Evolutionary conservation across 2,113 vertebrate species (phyloP), one percentile per base, ranked within the genome.

Genomic region (Martes martes): DNA sequence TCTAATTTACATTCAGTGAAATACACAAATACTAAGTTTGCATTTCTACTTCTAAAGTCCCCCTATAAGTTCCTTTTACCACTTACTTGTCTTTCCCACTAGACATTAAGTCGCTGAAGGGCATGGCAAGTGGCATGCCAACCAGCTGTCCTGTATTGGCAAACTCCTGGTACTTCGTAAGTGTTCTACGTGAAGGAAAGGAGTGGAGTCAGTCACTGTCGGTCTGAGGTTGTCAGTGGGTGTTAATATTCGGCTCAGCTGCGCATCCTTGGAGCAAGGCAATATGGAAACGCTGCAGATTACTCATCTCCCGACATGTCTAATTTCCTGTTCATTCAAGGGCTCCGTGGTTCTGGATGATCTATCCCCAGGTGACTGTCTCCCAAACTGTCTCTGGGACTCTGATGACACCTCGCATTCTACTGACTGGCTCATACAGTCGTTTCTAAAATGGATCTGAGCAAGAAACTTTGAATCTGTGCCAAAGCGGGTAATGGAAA

Each of bases 291-390:
- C 80, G 1, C 69, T 57, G 73, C 73, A 88, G 81, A 89, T 95
- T 31, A 92, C 71, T 93, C 97, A 90, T 65, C 85, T 42, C 50
- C 73, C 24, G 73, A 8, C 85, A 69, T 9, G 73, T 79, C 61
- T 98, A 88, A 94, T 82, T 97, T 97, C 94, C 97, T 95, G 89
- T 71, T 91, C 89, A 65, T 63, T 91, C 86, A 80, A 50, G 85
- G 55, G 59, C 61, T 80, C 9, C 0, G 55, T 3, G 55, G 67
- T 50, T 94, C 26, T 50, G 23, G 78, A 69, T 67, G 65, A n/a
- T 50, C 15, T 63, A 42, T 91, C 76, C 59, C 65, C 93, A 55
- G 93, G 80, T 90, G 83, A 52, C 92, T 84, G 42, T 86, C 94
- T 96, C 80, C 79, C 6, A 7, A 57, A 61, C 28, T 36, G 94